Conservation (phyloP, 1,140 invertebrate genomes). For the Rhagoletis zephyria region DNA sequence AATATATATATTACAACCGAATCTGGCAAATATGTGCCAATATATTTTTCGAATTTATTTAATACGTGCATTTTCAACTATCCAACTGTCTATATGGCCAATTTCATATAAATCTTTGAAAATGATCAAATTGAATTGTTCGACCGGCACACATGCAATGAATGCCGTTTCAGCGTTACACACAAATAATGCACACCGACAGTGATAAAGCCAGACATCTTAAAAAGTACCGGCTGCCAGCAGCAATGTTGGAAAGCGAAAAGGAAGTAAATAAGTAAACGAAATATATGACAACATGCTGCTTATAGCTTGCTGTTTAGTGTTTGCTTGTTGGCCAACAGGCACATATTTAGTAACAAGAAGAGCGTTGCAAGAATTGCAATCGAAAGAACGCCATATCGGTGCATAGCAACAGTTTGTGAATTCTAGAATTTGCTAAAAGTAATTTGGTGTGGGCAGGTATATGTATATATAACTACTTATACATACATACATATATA, state of each 20-base stretch:
- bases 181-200: conserved; percentile 8
- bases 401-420: neutral
- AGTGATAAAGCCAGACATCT: neutral
- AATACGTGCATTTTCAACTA: neutral
- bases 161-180: neutral
- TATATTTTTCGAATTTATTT: neutral
- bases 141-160: conserved; percentile 2
- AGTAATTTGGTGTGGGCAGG: neutral
- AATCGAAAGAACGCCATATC: neutral
- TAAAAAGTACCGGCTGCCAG: neutral
- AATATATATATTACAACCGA: too few species aligned
- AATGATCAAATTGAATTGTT: neutral
- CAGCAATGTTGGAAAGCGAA: neutral
- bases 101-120: neutral
- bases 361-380: neutral
- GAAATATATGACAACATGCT: conserved; percentile 35
- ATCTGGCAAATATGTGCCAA: neutral
- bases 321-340: neutral
- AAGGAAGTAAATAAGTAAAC: neutral
- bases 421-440: neutral
- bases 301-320: neutral
- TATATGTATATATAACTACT: neutral
- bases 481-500: too few species aligned
- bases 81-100: neutral
- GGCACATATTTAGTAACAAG: conserved; percentile 31